phyloP scores from a whole-genome alignment of 2,797 vertebrate genomes.

The Catostomus latipinnis region DNA sequence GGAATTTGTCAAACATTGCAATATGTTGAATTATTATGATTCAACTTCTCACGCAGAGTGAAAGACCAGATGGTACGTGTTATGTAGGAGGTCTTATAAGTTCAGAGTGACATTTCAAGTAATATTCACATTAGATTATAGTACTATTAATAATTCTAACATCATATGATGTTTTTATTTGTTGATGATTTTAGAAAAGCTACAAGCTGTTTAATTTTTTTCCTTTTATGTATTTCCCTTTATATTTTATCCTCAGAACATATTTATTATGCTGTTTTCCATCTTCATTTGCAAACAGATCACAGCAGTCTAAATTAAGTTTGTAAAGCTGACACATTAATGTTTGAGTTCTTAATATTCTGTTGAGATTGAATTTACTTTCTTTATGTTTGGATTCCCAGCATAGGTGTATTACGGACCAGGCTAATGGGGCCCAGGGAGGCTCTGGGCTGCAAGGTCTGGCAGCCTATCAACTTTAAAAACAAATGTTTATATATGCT shows the following conservation, averaged over 20 bases:
- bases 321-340: constrained; percentile 6
- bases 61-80: constrained; percentile 36
- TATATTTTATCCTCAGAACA: constrained; percentile 1
- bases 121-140: constrained; percentile 13
- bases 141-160: constrained; percentile 12
- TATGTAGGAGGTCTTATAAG: constrained; percentile 22
- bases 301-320: neutral
- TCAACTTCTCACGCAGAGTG: constrained; percentile 24
- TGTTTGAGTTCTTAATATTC: neutral
- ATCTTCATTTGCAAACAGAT: neutral
- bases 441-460: no score
- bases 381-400: no score
- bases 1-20: constrained; percentile 27
- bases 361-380: neutral
- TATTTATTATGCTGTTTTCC: constrained; percentile 20
- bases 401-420: no score
- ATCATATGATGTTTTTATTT: constrained; percentile 7
- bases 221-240: constrained; percentile 29
- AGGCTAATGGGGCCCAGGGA: no score
- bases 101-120: constrained; percentile 29
- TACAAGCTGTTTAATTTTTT: neutral
- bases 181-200: constrained; percentile 2
- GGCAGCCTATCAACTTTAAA: no score
- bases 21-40: constrained; percentile 31
- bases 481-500: no score